Percentiles rank a stretch among this genome's conserved stretches.
These are phyloP conservation scores for Dione vanillae DNA, from an alignment of 2,888 invertebrate species.

Conservation along the genomic window DNA sequence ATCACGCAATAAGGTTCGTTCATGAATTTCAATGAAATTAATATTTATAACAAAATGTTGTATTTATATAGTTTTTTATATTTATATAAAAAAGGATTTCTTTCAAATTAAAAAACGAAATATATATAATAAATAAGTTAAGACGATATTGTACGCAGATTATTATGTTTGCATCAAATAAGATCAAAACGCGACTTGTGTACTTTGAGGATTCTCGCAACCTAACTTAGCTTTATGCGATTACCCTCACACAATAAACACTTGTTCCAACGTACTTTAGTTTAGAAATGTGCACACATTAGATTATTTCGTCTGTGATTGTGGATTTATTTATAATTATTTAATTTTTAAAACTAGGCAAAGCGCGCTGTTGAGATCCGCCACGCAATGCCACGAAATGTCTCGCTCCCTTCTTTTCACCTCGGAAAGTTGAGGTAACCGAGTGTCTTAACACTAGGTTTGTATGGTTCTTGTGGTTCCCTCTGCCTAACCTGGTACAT, in stretches of 20 bases:
- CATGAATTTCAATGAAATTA: no score
- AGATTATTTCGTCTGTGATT: slow-evolving; percentile 9
- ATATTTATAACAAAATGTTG: no score
- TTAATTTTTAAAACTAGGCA: no score
- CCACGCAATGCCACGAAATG: no score
- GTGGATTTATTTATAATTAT: not conserved
- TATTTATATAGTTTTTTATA: not conserved
- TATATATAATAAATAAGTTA: not conserved
- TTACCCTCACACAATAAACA: slow-evolving; percentile 40
- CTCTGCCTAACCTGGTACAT: no score
- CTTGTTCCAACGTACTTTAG: slow-evolving; percentile 30
- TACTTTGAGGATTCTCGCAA: slow-evolving; percentile 29
- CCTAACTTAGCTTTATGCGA: slow-evolving; percentile 32
- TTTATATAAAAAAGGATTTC: not conserved
- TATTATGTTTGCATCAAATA: slow-evolving; percentile 15
- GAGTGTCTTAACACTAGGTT: no score
- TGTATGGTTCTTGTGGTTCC: no score
- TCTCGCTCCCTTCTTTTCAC: no score
- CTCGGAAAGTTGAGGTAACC: no score
- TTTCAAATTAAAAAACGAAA: no score
- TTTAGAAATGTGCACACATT: slow-evolving; percentile 18
- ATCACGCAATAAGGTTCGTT: no score
- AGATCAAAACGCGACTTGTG: slow-evolving; percentile 8
- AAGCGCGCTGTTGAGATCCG: no score
- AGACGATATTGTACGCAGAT: not conserved